Evolutionary conservation across 1,140 invertebrate genomes (phyloP).

Genomic region (Chymomyza costata): DNA sequence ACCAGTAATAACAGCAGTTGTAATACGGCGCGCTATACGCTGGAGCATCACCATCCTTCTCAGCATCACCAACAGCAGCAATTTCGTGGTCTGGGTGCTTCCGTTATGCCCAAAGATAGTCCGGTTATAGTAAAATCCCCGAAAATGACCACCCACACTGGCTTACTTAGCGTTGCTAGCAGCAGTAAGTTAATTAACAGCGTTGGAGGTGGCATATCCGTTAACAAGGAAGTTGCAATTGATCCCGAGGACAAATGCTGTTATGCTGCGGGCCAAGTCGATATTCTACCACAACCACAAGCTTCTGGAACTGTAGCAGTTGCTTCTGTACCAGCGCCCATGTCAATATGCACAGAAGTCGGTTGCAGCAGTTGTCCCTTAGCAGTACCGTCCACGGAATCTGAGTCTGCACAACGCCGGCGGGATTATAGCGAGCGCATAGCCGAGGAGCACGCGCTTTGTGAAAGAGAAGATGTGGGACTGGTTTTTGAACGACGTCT

Average conservation of each 20-base stretch:
- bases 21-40: slow-evolving; percentile 38
- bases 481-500: slow-evolving; percentile 59
- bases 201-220: slow-evolving; percentile 44
- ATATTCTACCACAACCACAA: slow-evolving; percentile 33
- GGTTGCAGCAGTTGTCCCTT: slow-evolving; percentile 63
- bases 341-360: slow-evolving; percentile 64
- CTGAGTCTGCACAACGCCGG: slow-evolving; percentile 31
- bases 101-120: slow-evolving; percentile 73
- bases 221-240: slow-evolving; percentile 74
- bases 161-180: slow-evolving; percentile 47
- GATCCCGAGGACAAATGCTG: slow-evolving; percentile 74
- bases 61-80: slow-evolving; percentile 51
- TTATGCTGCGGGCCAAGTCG: slow-evolving; percentile 44
- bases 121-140: slow-evolving; percentile 74
- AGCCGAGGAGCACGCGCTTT: slow-evolving; percentile 28
- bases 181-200: slow-evolving; percentile 36
- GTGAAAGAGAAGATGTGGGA: slow-evolving; percentile 36
- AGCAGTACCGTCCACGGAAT: slow-evolving; percentile 34
- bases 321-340: slow-evolving; percentile 19
- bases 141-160: slow-evolving; percentile 51
- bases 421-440: slow-evolving; percentile 47
- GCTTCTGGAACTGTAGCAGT: slow-evolving; percentile 9
- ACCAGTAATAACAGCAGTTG: slow-evolving; percentile 20
- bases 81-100: slow-evolving; percentile 65
- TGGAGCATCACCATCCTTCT: slow-evolving; percentile 61